Percentiles rank a stretch among this genome's conserved stretches.
phyloP scores from a whole-genome alignment of 2,888 invertebrate genomes.

The Dromius quadrimaculatus region DNA sequence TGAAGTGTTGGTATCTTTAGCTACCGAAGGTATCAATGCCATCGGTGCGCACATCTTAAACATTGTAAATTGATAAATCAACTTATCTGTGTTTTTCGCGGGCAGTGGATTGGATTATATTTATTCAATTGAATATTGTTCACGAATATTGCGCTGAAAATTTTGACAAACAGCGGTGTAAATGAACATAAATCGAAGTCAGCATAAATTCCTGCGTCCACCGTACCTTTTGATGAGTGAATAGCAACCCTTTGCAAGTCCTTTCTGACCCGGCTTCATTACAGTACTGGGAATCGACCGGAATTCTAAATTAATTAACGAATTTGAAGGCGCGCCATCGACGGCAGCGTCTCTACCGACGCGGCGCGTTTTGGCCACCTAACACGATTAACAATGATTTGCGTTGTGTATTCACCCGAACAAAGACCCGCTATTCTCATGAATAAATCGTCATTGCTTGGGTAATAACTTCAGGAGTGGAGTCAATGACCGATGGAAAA shows the following conservation, averaged over 20 bases:
- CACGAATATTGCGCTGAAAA: too few species aligned
- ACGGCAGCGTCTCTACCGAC: slow-evolving; percentile 12
- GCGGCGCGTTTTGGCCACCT: slow-evolving; percentile 33
- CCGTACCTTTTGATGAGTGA: slow-evolving; percentile 25
- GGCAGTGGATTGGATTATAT: too few species aligned
- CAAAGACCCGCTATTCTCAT: slow-evolving; percentile 44
- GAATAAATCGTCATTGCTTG: slow-evolving; percentile 35
- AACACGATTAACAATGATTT: slow-evolving; percentile 51
- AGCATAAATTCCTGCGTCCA: slow-evolving; percentile 16
- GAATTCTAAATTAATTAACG: slow-evolving; percentile 52
- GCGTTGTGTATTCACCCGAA: slow-evolving; percentile 42
- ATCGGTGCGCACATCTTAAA: too few species aligned
- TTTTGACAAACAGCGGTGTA: too few species aligned
- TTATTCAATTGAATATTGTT: too few species aligned
- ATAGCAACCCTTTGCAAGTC: slow-evolving; percentile 13
- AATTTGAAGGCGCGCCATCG: slow-evolving; percentile 24
- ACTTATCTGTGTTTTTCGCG: too few species aligned
- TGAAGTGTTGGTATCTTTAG: too few species aligned
- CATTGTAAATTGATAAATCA: too few species aligned
- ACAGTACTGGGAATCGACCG: slow-evolving; percentile 50
- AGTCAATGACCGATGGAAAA: too few species aligned
- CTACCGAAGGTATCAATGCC: too few species aligned
- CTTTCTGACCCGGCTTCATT: slow-evolving; percentile 46
- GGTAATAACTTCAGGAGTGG: too few species aligned
- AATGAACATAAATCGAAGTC: slow-evolving; percentile 34